Evolutionary conservation across 2,888 invertebrate genomes (phyloP).

Genomic region (Lissonota sp.): DNA sequence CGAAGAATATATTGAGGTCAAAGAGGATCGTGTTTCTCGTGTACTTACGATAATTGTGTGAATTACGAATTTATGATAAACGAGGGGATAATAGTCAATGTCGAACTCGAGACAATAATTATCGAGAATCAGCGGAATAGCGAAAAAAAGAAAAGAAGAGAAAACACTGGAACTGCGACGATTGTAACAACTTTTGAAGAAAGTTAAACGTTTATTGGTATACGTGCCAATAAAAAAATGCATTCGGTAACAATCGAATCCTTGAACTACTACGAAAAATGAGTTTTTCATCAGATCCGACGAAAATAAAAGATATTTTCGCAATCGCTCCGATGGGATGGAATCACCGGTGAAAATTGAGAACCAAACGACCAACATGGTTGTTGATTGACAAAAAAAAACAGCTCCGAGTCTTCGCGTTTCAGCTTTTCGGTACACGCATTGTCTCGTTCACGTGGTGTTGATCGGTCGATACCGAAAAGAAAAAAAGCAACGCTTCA

Average conservation of each 20-base stretch:
- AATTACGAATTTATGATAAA: conserved; percentile 55
- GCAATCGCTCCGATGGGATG: too few relatives aligned
- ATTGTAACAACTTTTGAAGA: too few relatives aligned
- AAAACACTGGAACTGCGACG: neutral
- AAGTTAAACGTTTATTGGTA: too few relatives aligned
- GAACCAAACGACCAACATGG: conserved; percentile 26
- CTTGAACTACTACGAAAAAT: too few relatives aligned
- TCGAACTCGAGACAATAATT: neutral
- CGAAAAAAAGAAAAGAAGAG: conserved; percentile 1
- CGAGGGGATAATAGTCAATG: neutral
- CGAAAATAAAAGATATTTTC: too few relatives aligned
- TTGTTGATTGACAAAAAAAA: conserved; percentile 7
- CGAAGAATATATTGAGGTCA: too few relatives aligned
- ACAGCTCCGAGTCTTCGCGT: conserved; percentile 66
- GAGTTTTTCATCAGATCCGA: too few relatives aligned
- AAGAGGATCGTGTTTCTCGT: conserved; percentile 14
- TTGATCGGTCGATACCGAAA: conserved; percentile 36
- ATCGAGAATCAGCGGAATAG: neutral
- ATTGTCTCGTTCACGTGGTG: conserved; percentile 36
- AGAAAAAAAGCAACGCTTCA: conserved; percentile 26
- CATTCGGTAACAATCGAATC: too few relatives aligned
- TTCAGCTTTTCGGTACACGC: neutral
- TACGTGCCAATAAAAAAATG: too few relatives aligned
- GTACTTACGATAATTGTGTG: conserved; percentile 57
- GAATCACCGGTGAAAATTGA: neutral